Base-by-base conservation (phyloP, 2,113 vertebrate genomes). In the Crocuta crocuta region DNA sequence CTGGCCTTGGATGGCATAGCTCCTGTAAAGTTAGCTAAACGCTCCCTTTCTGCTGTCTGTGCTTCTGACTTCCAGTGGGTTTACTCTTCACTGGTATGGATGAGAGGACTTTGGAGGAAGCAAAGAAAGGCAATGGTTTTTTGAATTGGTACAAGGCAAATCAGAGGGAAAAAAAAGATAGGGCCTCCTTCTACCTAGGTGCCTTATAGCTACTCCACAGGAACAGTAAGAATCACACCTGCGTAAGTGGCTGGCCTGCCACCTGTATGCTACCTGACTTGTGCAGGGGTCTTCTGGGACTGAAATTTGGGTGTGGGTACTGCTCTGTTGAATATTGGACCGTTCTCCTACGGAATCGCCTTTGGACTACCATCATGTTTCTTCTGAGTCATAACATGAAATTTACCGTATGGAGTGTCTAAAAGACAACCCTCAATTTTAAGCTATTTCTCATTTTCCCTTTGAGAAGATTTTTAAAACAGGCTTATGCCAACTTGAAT, bases 391-490 rank as follows among this genome's bases (percentile, higher is more conserved):
- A 28, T 17, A 95, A 28, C 10, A 12, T 74, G 76, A 91, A 91
- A 50, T 81, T 89, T 78, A 48, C 65, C 1, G 1, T 26, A n/a
- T 31, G 15, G 15, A 65, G 4, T 82, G 31, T 94, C 10, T 94
- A 12, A 61, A 91, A 88, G 48, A 63, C 65, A 81, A 23, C 26
- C 2, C 21, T 17, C n/a, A 26, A 73, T 58, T 66, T 78, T 76
- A 80, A 63, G 15, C 83, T 39, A 39, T 79, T 91, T 65, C 21
- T 78, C 39, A 78, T 79, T 94, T 87, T 92, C 70, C 73, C n/a
- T 86, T 90, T 68, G 53, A 78, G 68, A 65, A 94, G 48, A 66
- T 61, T 48, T 95, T 89, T 24, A 31, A 68, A 92, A 91, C 31
- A 61, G 19, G 4, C 43, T 73, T 94, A 92, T 76, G 12, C 74